Conservation (phyloP, 2,113 vertebrate genomes). For the Oreochromis aureus region DNA sequence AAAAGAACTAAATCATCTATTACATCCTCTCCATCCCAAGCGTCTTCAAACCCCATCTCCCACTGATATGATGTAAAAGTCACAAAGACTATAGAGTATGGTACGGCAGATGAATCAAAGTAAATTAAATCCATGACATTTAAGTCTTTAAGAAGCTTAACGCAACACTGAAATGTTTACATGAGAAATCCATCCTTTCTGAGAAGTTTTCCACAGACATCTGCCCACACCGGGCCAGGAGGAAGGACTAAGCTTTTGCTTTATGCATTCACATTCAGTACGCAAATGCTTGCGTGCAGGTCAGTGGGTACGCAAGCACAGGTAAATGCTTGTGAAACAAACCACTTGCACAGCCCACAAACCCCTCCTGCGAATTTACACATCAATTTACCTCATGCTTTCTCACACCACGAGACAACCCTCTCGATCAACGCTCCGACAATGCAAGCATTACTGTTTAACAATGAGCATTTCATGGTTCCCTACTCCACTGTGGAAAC, state of each 20-base stretch:
- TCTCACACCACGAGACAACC: background rate
- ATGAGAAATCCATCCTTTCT: constrained; percentile 51
- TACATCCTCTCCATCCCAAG: background rate
- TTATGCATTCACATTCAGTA: background rate
- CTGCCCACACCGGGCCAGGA: constrained; percentile 47
- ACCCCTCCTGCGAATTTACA: background rate
- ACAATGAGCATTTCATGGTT: constrained; percentile 34
- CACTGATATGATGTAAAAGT: background rate
- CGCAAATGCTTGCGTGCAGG: background rate
- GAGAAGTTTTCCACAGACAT: constrained; percentile 56
- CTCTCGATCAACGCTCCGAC: background rate
- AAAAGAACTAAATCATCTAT: background rate
- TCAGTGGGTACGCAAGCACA: background rate
- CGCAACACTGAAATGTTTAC: constrained; percentile 55
- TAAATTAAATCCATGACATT: constrained; percentile 30
- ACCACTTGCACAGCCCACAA: background rate
- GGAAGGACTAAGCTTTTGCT: constrained; percentile 17
- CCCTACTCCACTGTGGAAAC: background rate
- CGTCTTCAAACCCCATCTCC: background rate
- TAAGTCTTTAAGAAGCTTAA: constrained; percentile 66
- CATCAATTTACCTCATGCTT: background rate
- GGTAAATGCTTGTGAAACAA: background rate
- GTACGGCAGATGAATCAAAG: background rate
- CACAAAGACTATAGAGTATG: background rate
- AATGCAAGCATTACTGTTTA: background rate